A percentile compares a stretch with the other conserved stretches of the same genome.
Conservation (phyloP, 2,113 vertebrate species). For the Bufo bufo region DNA sequence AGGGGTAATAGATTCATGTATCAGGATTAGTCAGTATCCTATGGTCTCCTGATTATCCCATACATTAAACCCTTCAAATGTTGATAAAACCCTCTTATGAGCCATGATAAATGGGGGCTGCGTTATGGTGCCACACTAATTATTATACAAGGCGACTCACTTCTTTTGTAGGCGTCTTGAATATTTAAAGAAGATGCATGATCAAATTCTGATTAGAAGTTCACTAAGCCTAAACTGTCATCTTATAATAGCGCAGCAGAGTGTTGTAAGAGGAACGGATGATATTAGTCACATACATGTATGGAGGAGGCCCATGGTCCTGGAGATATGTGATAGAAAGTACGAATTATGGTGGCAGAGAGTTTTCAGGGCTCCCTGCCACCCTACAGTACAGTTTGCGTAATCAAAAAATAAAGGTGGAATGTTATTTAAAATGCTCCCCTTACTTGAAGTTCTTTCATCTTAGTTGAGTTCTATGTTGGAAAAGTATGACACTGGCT, state of each 20-base stretch:
- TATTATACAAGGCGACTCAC: background rate
- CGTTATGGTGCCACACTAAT: background rate
- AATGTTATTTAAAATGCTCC: too few relatives aligned
- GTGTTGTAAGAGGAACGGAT: background rate
- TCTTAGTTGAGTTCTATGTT: too few relatives aligned
- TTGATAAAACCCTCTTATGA: background rate
- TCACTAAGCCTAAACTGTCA: background rate
- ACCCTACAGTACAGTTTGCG: too few relatives aligned
- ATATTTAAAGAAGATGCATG: background rate
- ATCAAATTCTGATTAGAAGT: background rate
- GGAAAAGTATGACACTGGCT: too few relatives aligned
- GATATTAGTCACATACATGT: background rate
- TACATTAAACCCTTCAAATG: background rate
- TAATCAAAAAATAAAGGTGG: too few relatives aligned
- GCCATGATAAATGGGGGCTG: background rate
- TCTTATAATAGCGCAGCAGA: background rate
- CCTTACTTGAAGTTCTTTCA: too few relatives aligned
- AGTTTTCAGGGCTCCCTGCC: too few relatives aligned
- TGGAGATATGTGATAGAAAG: too few relatives aligned
- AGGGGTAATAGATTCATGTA: background rate
- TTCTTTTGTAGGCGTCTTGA: background rate
- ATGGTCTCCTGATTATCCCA: background rate
- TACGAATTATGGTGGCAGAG: too few relatives aligned
- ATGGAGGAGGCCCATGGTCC: background rate
- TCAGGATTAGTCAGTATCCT: conserved; percentile 5